A percentile compares a stretch with the other conserved stretches of the same genome.
These are phyloP conservation scores for Andinoacara biseriatus DNA, from an alignment of 2,113 vertebrate genomes.

Conservation along the genomic window DNA sequence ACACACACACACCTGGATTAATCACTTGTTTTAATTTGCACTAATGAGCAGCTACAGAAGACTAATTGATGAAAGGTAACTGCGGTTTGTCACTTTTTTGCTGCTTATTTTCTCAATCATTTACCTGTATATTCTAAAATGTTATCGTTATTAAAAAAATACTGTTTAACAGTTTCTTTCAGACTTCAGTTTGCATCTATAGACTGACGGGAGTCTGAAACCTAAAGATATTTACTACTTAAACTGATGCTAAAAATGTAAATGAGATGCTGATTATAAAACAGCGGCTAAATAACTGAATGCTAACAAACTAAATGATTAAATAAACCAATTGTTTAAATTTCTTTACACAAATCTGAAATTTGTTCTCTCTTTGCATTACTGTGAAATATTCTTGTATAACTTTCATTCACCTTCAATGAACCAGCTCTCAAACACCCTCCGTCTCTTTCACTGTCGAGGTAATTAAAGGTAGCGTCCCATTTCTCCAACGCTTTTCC, in stretches of 20 bases:
- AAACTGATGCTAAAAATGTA: accelerated
- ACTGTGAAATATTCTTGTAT: not conserved
- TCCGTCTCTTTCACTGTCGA: not conserved
- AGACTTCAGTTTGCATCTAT: not conserved
- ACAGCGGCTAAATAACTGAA: not conserved
- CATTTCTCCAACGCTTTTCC: not conserved
- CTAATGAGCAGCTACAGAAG: not conserved
- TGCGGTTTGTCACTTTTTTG: not conserved
- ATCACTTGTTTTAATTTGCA: not conserved
- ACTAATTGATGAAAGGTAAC: not conserved
- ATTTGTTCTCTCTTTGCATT: not conserved
- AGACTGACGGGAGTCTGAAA: not conserved
- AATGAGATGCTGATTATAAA: not conserved
- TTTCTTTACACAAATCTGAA: not conserved
- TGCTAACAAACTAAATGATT: not conserved
- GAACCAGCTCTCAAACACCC: not conserved
- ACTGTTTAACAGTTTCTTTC: not conserved
- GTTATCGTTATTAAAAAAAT: not conserved
- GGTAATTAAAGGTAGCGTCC: conserved; percentile 28
- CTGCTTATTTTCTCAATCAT: not conserved
- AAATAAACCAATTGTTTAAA: not conserved
- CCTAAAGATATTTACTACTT: not conserved
- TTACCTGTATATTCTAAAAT: not conserved
- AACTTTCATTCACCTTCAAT: not conserved
- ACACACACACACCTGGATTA: not conserved